Base-by-base conservation (phyloP, 2,888 invertebrate species). In the Physocephala rufipes region DNA sequence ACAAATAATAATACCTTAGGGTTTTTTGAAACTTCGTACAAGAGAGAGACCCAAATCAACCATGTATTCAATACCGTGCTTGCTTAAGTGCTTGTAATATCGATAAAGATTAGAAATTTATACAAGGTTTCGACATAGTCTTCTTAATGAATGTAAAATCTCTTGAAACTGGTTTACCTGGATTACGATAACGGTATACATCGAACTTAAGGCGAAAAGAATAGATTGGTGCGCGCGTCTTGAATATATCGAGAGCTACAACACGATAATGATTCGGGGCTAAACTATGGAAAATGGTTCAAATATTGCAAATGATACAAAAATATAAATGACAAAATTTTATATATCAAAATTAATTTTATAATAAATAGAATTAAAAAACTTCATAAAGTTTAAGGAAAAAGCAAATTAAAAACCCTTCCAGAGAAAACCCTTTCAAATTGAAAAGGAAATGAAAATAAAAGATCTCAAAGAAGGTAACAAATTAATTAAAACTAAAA, bases 161-260 rank as follows among this genome's bases (percentile, higher is more conserved):
- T 15, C 15, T 53, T 51, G 53, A 36, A n/a, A 36, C 36, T 43
- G 13, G 58, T 26, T 84, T 85, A 85, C 85, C 85, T 85, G 85
- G 85, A 78, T 79, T 82, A 77, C 81, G 79, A 78, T 80, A 78
- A 78, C 80, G 75, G 74, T 79, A 80, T 75, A 84, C 79, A 80
- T 83, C 82, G 76, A 85, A 79, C 81, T 83, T 84, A 79, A 84
- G 81, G 77, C 85, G 85, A 82, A 85, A 85, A 72, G 84, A 80
- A 77, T 85, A 85, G 72, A 82, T 82, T 73, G 85, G 85, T 72
- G 85, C 82, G 70, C 82, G 82, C 74, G 79, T 90, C 80, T 81
- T 85, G 74, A 80, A 76, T 53, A 86, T 85, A 82, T 91, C 90
- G 67, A 90, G 87, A 79, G 89, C 89, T 78, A 91, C 91, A 76